Percentiles rank a stretch among this genome's conserved stretches.
These are phyloP conservation scores for Sarcoramphus papa DNA, from an alignment of 2,797 vertebrate species.

Conservation along the genomic window DNA sequence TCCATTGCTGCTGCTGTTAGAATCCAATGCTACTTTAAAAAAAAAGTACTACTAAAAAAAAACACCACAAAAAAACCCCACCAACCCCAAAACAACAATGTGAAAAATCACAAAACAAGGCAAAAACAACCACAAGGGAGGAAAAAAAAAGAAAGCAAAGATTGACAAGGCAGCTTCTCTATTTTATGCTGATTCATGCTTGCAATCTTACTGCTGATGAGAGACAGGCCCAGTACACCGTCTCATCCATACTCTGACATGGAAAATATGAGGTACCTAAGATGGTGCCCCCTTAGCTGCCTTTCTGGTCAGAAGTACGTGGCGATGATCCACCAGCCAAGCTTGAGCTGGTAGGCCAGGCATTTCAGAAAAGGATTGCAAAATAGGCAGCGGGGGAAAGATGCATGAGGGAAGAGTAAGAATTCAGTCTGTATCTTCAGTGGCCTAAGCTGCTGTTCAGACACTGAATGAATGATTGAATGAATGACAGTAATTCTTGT, in stretches of 20 bases:
- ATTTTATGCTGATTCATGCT: background rate
- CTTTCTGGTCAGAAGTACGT: background rate
- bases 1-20: background rate
- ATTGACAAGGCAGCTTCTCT: background rate
- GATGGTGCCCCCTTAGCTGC: background rate
- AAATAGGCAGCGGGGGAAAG: background rate
- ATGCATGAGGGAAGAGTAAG: background rate
- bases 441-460: background rate
- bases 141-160: background rate
- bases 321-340: background rate
- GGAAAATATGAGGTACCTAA: background rate
- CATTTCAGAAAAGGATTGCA: background rate
- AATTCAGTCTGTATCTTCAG: background rate
- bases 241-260: too few species aligned
- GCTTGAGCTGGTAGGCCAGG: background rate
- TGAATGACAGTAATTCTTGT: background rate
- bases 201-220: background rate
- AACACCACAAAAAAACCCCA: too few species aligned
- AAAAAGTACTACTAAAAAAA: background rate
- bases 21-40: background rate
- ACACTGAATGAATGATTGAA: background rate
- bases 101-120: background rate
- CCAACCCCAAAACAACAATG: background rate
- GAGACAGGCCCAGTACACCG: too few species aligned
- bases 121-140: background rate